Conservation (phyloP, 1,140 invertebrate genomes). For the Eupristina koningsbergeri region DNA sequence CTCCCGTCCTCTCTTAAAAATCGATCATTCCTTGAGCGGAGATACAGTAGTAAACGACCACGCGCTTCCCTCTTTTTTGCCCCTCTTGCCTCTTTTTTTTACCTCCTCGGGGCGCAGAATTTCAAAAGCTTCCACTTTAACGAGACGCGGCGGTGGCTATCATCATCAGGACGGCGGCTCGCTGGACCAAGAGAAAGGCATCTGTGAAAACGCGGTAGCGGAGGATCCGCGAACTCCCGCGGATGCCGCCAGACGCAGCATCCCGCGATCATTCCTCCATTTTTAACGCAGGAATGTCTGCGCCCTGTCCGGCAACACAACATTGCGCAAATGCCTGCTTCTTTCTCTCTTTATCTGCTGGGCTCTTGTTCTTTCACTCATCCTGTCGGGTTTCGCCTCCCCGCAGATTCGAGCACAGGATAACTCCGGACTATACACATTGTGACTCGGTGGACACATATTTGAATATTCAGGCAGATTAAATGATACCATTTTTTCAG, state of each 20-base stretch:
- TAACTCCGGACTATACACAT: not conserved
- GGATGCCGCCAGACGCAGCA: not conserved
- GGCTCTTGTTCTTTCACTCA: constrained; percentile 29
- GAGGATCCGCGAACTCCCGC: constrained; percentile 10
- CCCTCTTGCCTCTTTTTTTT: not conserved
- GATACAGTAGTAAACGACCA: too few species aligned
- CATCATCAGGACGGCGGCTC: not conserved
- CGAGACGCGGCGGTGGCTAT: constrained; percentile 22
- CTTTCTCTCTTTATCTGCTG: constrained; percentile 19
- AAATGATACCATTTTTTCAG: not conserved
- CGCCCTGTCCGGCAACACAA: constrained; percentile 25
- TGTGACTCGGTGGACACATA: not conserved
- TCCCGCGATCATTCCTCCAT: constrained; percentile 21
- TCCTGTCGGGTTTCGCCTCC: not conserved
- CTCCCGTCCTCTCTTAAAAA: not conserved
- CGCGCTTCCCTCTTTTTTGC: not conserved
- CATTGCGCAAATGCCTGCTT: constrained; percentile 54
- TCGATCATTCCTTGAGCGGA: not conserved
- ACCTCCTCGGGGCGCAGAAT: not conserved
- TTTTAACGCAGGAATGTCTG: constrained; percentile 52
- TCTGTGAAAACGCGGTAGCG: constrained; percentile 21
- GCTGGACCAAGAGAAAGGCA: constrained; percentile 24
- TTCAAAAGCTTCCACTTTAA: constrained; percentile 20
- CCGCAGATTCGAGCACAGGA: not conserved
- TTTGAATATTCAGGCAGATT: constrained; percentile 10